Percentiles rank a stretch among this genome's conserved stretches.
Evolutionary conservation across 1,140 invertebrate species (phyloP).

Genomic region (Lasioglossum baleicum): DNA sequence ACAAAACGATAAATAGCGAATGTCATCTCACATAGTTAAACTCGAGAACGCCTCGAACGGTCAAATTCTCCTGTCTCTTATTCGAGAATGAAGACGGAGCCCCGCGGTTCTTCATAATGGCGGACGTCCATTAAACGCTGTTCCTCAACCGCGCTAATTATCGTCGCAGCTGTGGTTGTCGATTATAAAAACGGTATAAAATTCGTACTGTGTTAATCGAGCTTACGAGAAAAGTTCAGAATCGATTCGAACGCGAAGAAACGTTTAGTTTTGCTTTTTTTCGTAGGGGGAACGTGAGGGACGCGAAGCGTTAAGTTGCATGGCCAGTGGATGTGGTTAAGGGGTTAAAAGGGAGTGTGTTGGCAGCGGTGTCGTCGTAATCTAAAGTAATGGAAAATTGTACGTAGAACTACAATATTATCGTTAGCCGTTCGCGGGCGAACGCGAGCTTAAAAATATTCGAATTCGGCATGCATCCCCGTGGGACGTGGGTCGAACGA

Average conservation of each 20-base stretch:
- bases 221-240: constrained; percentile 32
- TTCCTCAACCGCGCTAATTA: background rate
- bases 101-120: no score
- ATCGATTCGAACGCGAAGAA: constrained; percentile 42
- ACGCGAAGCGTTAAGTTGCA: background rate
- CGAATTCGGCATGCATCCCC: background rate
- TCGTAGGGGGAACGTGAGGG: background rate
- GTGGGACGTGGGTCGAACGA: no score
- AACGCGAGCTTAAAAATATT: constrained; percentile 21
- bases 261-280: background rate
- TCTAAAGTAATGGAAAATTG: constrained; percentile 22
- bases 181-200: constrained; percentile 53
- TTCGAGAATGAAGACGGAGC: constrained; percentile 7
- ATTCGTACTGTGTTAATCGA: constrained; percentile 38
- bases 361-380: background rate
- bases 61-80: background rate
- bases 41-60: background rate
- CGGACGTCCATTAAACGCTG: constrained; percentile 4
- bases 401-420: constrained; percentile 13
- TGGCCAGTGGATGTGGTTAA: no score
- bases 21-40: no score
- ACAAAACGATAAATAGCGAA: no score
- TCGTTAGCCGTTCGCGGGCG: constrained; percentile 26
- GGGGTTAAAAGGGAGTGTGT: background rate
- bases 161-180: background rate